phyloP scores from a whole-genome alignment of 2,888 invertebrate genomes.

The Drosophila acutilabella region DNA sequence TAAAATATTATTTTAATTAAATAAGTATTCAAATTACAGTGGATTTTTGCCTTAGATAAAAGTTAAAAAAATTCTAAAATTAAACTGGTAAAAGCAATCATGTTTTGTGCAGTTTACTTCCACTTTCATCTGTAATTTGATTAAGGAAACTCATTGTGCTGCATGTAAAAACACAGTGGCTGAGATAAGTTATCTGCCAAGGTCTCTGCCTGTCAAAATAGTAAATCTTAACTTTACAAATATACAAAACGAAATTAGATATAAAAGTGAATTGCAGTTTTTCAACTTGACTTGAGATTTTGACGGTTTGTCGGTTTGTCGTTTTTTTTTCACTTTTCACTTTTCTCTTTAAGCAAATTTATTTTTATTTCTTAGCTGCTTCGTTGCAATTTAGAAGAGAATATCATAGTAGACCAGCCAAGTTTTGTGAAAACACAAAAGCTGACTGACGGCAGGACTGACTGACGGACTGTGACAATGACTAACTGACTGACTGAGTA shows the following conservation, averaged over 20 bases:
- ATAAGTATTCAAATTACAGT: too few species aligned
- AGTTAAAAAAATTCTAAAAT: too few species aligned
- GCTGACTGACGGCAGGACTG: constrained; percentile 11
- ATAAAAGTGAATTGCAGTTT: constrained; percentile 10
- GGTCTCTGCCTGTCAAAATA: constrained; percentile 1
- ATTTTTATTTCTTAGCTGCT: constrained; percentile 15
- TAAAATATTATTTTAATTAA: too few species aligned
- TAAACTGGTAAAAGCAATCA: background rate
- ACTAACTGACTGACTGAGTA: constrained; percentile 10
- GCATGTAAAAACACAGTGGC: background rate
- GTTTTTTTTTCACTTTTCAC: too few species aligned
- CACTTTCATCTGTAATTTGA: background rate
- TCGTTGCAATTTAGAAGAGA: constrained; percentile 15
- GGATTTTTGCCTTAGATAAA: too few species aligned
- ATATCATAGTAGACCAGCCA: constrained; percentile 11
- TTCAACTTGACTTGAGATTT: constrained; percentile 14
- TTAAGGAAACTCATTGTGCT: background rate
- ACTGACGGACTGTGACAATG: constrained; percentile 2
- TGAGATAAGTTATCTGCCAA: background rate
- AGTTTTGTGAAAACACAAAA: constrained; percentile 12
- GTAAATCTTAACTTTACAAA: constrained; percentile 5
- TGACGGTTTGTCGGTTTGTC: constrained; percentile 2
- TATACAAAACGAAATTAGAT: background rate
- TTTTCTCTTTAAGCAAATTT: constrained; percentile 1
- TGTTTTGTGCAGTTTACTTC: background rate